A percentile compares a stretch with the other conserved stretches of the same genome.
Conservation (phyloP, 1,140 invertebrate genomes). For the Sycobia sp. region DNA sequence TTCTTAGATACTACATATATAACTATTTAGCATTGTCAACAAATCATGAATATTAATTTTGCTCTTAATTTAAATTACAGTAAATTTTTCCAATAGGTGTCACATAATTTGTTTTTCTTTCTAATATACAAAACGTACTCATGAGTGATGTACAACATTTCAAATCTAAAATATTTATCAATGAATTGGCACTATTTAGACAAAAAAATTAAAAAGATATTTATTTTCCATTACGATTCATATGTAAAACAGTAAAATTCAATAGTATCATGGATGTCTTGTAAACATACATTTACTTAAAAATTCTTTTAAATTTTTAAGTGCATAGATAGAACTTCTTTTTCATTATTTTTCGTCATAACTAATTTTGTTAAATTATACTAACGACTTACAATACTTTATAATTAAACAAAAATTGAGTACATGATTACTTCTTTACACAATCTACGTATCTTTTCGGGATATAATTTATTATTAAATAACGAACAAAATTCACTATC, state of each 20-base stretch:
- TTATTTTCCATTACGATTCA: conserved; percentile 1
- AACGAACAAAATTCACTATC: conserved; percentile 30
- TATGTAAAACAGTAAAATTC: conserved; percentile 23
- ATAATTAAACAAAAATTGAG: conserved; percentile 18
- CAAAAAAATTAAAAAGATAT: conserved; percentile 14
- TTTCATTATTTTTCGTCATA: conserved; percentile 7
- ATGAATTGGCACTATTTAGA: conserved; percentile 30
- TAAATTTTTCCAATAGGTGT: conserved; percentile 28
- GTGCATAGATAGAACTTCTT: no score
- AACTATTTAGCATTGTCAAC: conserved; percentile 26
- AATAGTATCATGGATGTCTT: conserved; percentile 10
- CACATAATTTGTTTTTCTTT: conserved; percentile 5
- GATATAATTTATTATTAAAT: conserved; percentile 19
- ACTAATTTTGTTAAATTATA: conserved; percentile 27
- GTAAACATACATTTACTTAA: conserved; percentile 20
- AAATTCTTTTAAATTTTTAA: neutral
- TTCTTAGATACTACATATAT: conserved; percentile 21
- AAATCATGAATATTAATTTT: conserved; percentile 25
- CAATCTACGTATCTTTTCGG: conserved; percentile 1
- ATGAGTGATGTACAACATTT: conserved; percentile 25
- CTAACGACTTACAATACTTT: conserved; percentile 15
- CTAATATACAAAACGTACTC: conserved; percentile 23
- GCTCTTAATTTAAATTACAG: conserved; percentile 15
- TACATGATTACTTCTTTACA: conserved; percentile 2
- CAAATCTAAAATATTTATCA: conserved; percentile 27